Conservation (phyloP, 2,113 vertebrate genomes). For the Enhydra lutris region DNA sequence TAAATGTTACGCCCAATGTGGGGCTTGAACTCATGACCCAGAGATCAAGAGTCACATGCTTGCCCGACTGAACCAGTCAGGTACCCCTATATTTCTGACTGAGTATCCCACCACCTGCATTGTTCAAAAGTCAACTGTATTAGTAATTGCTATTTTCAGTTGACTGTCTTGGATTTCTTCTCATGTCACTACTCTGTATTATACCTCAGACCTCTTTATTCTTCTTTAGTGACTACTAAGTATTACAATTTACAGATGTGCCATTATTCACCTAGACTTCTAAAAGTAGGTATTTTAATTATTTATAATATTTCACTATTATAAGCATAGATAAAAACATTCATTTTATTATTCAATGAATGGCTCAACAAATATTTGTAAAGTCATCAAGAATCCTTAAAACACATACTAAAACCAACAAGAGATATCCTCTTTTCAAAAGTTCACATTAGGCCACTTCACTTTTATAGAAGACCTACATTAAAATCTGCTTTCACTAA, state of each 20-base stretch:
- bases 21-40: not conserved
- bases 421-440: not conserved
- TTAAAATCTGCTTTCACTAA: not conserved
- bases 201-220: not conserved
- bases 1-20: not conserved
- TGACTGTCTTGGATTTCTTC: not conserved
- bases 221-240: not conserved
- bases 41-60: not conserved
- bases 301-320: not conserved
- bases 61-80: not conserved
- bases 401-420: not conserved
- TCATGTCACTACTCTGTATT: not conserved
- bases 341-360: not conserved
- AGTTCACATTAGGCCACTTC: not conserved
- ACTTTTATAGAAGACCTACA: not conserved
- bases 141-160: not conserved
- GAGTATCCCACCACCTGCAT: not conserved
- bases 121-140: not conserved
- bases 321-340: not conserved
- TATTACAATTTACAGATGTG: not conserved
- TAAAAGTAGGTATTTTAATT: constrained; percentile 3
- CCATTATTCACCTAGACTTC: not conserved
- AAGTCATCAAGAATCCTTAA: constrained; percentile 23
- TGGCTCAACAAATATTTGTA: constrained; percentile 10
- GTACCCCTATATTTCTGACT: not conserved